Conservation (phyloP, 2,113 vertebrate species). For the Halcyon malimbica region DNA sequence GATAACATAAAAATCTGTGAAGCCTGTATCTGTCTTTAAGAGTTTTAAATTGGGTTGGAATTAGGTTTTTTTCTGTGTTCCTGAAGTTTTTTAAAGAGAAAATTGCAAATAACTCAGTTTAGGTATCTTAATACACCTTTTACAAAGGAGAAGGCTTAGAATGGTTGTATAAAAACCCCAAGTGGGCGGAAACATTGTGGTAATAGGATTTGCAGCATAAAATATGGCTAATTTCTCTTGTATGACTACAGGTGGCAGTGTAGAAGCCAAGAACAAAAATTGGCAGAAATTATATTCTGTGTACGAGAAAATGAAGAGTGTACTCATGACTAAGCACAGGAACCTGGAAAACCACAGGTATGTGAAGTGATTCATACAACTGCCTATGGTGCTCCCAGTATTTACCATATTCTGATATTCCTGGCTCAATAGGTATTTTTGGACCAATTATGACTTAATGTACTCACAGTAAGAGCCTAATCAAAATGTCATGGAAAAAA, state of each 20-base stretch:
- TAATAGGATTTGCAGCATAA: conserved; percentile 38
- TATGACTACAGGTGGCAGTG: conserved; percentile 82
- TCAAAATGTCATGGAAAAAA: conserved; percentile 43
- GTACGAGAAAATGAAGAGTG: conserved; percentile 64
- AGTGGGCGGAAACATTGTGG: not conserved
- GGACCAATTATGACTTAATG: conserved; percentile 41
- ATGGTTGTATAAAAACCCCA: not conserved
- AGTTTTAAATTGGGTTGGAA: not conserved
- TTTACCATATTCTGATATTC: conserved; percentile 58
- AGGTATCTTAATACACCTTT: not conserved
- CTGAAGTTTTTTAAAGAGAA: not conserved
- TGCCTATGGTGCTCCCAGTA: conserved; percentile 55
- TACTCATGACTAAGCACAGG: conserved; percentile 72
- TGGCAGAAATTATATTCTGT: conserved; percentile 69
- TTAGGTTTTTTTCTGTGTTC: not conserved
- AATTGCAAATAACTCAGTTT: not conserved
- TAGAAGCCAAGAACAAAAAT: conserved; percentile 73
- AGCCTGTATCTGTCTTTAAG: not conserved
- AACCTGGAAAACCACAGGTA: conserved; percentile 81
- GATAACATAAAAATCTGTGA: not conserved
- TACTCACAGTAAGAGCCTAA: conserved; percentile 33
- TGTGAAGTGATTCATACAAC: conserved; percentile 75
- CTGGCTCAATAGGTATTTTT: conserved; percentile 37
- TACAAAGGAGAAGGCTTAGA: not conserved
- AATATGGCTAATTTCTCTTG: conserved; percentile 69